Evolutionary conservation across 2,888 invertebrate genomes (phyloP).

Genomic region (Ochropleura leucogaster): DNA sequence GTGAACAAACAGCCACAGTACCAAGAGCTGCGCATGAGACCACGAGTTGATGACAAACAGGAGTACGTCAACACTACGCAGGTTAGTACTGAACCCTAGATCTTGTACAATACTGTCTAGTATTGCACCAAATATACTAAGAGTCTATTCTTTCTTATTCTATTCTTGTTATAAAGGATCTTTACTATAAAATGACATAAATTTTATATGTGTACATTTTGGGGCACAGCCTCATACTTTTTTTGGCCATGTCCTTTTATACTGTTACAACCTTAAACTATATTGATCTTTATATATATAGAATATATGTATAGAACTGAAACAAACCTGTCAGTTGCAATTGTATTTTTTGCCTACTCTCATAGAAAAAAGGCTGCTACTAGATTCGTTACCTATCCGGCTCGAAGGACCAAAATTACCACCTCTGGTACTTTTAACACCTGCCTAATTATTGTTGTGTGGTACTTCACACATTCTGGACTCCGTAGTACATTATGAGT

Average conservation of each 20-base stretch:
- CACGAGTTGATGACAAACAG: constrained; percentile 81
- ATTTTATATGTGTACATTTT: background rate
- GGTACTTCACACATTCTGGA: background rate
- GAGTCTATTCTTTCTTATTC: too few species aligned
- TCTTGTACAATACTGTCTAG: background rate
- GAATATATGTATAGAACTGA: too few species aligned
- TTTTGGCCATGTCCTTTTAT: too few species aligned
- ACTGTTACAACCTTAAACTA: too few species aligned
- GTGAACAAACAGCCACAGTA: constrained; percentile 85
- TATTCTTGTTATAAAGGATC: too few species aligned
- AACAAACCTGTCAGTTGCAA: too few species aligned
- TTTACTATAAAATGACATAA: background rate
- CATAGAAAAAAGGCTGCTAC: background rate
- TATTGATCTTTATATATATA: too few species aligned
- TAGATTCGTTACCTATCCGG: background rate
- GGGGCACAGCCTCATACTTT: too few species aligned
- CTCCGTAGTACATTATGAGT: background rate
- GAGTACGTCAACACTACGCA: constrained; percentile 85
- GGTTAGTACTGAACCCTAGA: constrained; percentile 66
- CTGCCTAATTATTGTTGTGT: background rate
- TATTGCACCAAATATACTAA: background rate
- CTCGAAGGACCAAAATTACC: constrained; percentile 3
- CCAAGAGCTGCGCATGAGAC: constrained; percentile 80
- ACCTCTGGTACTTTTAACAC: background rate
- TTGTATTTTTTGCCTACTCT: background rate